phyloP scores from a whole-genome alignment of 2,888 invertebrate species.

The Myopa testacea region DNA sequence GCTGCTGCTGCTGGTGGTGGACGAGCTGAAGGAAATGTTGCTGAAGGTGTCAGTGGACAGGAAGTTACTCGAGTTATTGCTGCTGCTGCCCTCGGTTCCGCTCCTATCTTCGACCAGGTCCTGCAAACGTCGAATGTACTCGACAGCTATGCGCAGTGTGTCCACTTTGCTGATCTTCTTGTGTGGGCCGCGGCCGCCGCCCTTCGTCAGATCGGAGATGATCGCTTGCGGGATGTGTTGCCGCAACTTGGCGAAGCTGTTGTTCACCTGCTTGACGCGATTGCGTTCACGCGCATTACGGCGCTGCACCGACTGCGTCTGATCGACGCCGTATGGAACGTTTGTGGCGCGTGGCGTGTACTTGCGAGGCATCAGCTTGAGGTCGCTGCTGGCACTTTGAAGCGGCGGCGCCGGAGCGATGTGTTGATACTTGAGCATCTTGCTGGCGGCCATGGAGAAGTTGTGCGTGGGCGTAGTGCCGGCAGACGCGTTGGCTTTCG shows the following conservation, averaged over 20 bases:
- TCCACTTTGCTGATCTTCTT: constrained; percentile 91
- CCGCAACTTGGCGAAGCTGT: constrained; percentile 90
- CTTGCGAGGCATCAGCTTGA: constrained; percentile 70
- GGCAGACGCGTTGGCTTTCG: constrained; percentile 42
- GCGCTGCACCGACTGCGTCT: constrained; percentile 87
- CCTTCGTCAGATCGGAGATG: constrained; percentile 76
- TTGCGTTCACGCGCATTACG: constrained; percentile 95
- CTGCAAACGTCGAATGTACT: constrained; percentile 87
- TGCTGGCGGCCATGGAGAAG: constrained; percentile 48
- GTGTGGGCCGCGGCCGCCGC: constrained; percentile 79
- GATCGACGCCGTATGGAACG: constrained; percentile 69
- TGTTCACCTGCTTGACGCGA: constrained; percentile 94
- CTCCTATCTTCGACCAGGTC: constrained; percentile 73
- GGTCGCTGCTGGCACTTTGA: constrained; percentile 42
- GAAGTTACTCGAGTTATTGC: constrained; percentile 30
- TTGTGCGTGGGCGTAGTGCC: constrained; percentile 51
- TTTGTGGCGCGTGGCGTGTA: constrained; percentile 70
- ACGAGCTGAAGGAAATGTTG: constrained; percentile 52
- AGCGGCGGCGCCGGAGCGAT: constrained; percentile 72
- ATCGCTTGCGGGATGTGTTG: constrained; percentile 89
- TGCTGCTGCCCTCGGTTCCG: constrained; percentile 48
- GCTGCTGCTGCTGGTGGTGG: constrained; percentile 40
- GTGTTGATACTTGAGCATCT: constrained; percentile 60
- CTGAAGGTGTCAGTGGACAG: constrained; percentile 56
- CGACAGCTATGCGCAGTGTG: constrained; percentile 87